Conservation (phyloP, 2,888 invertebrate genomes). For the Hypercompe scribonia region DNA sequence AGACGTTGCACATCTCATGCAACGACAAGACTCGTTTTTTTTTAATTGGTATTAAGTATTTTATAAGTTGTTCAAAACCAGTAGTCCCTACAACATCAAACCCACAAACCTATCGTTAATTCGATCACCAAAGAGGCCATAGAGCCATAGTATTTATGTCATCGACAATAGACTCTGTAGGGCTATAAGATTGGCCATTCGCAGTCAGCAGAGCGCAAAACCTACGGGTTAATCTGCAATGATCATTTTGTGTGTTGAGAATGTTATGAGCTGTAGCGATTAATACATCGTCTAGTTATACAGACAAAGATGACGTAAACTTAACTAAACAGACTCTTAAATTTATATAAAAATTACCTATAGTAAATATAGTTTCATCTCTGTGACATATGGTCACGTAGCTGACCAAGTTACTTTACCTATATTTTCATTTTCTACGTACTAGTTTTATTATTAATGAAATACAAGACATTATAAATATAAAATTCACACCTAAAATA, state of each 20-base stretch:
- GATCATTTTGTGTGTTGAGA: slow-evolving; percentile 70
- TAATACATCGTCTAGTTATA: neutral
- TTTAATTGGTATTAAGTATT: neutral
- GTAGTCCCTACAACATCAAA: slow-evolving; percentile 29
- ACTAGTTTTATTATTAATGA: too few relatives aligned
- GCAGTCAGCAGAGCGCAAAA: slow-evolving; percentile 75
- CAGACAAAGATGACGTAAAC: too few relatives aligned
- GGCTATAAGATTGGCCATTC: slow-evolving; percentile 59
- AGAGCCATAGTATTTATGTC: slow-evolving; percentile 52
- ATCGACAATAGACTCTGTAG: slow-evolving; percentile 37
- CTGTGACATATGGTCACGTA: too few relatives aligned
- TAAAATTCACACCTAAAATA: too few relatives aligned
- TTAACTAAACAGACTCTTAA: too few relatives aligned
- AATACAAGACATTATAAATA: too few relatives aligned
- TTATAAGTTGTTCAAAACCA: slow-evolving; percentile 18
- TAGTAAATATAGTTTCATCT: too few relatives aligned
- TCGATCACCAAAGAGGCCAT: slow-evolving; percentile 61
- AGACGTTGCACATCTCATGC: neutral
- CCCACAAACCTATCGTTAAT: slow-evolving; percentile 56
- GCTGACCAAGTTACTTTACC: too few relatives aligned
- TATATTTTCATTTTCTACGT: too few relatives aligned
- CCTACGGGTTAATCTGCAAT: slow-evolving; percentile 73
- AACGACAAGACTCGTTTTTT: neutral
- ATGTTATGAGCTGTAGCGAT: slow-evolving; percentile 23
- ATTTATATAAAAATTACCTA: too few relatives aligned